Conservation (phyloP, 2,113 vertebrate genomes). For the Indri indri region DNA sequence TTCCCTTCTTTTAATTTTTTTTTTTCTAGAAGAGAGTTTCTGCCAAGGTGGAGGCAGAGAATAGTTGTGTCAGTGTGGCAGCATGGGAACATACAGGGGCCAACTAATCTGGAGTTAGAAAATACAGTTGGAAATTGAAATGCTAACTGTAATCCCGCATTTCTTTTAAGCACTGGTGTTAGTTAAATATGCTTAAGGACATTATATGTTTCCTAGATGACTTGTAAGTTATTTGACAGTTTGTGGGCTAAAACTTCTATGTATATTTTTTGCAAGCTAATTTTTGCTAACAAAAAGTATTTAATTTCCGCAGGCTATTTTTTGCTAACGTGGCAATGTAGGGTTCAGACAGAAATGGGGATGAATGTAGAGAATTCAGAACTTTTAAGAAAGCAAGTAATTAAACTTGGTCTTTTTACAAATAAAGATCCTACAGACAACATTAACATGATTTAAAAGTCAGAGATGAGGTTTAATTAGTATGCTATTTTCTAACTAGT, state of each 20-base stretch:
- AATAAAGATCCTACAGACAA: conserved; percentile 21
- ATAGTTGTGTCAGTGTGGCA: neutral
- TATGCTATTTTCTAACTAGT: conserved; percentile 48
- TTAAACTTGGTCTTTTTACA: conserved; percentile 46
- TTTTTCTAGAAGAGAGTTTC: neutral
- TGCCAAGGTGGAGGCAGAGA: neutral
- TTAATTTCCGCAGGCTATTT: neutral
- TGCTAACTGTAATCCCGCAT: neutral
- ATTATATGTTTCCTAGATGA: neutral
- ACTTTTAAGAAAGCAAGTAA: neutral
- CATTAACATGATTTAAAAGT: conserved; percentile 48
- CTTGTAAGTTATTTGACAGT: neutral
- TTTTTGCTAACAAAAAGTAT: neutral
- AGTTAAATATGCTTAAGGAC: neutral
- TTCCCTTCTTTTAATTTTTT: neutral
- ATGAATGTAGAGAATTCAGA: conserved; percentile 2
- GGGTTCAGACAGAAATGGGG: neutral
- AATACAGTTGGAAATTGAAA: neutral
- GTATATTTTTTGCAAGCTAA: neutral
- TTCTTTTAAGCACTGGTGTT: neutral
- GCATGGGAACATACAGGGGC: neutral
- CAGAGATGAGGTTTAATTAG: conserved; percentile 58
- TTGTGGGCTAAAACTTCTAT: neutral
- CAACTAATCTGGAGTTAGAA: neutral
- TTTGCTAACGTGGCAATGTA: neutral